Conservation (phyloP, 2,888 invertebrate genomes). For the Apodemia zela region DNA sequence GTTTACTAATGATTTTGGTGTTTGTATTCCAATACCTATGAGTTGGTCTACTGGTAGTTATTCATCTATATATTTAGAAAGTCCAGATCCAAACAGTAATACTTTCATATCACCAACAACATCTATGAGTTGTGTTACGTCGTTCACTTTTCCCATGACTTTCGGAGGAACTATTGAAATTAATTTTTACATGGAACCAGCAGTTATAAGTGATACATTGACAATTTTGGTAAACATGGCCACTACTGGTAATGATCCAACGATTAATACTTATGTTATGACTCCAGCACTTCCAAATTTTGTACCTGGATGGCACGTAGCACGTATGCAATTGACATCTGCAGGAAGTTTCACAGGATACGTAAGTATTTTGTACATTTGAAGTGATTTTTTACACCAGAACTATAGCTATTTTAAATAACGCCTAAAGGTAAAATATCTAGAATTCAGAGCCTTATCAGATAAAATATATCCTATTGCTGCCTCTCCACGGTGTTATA, state of each 20-base stretch:
- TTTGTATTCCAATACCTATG: not conserved
- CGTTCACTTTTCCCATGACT: not conserved
- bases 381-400: not conserved
- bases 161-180: not conserved
- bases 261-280: slow-evolving; percentile 5
- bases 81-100: not conserved
- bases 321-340: slow-evolving; percentile 14
- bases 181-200: not conserved
- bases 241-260: slow-evolving; percentile 16
- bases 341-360: slow-evolving; percentile 18
- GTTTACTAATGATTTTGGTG: slow-evolving; percentile 1
- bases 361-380: not conserved
- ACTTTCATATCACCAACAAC: not conserved
- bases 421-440: no score
- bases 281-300: slow-evolving; percentile 13
- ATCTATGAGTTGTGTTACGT: slow-evolving; percentile 3
- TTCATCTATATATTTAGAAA: not conserved
- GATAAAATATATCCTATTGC: no score
- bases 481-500: no score
- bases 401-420: not conserved
- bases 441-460: no score
- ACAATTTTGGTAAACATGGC: not conserved
- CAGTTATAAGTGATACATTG: not conserved
- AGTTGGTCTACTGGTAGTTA: not conserved
- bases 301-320: slow-evolving; percentile 18